Percentiles rank a stretch among this genome's conserved stretches.
Conservation (phyloP, 2,797 vertebrate species). For the Sarcoramphus papa region DNA sequence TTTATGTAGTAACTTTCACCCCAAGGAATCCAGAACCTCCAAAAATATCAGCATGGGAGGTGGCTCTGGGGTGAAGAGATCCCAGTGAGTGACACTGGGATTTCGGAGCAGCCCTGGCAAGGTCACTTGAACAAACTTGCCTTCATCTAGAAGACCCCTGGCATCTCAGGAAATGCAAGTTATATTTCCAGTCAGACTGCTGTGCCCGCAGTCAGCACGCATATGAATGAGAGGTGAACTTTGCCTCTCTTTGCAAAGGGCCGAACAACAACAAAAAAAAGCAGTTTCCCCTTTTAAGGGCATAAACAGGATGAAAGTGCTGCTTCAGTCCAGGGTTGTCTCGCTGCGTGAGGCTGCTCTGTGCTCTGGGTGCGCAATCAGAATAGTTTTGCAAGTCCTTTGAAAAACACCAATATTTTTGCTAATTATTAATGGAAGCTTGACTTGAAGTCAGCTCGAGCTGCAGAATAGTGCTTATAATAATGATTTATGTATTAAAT, state of each 20-base stretch:
- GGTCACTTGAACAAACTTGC: background rate
- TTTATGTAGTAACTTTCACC: background rate
- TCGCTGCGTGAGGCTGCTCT: background rate
- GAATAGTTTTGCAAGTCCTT: background rate
- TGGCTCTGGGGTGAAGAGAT: background rate
- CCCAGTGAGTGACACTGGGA: background rate
- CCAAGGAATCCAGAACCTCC: background rate
- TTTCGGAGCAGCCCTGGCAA: background rate
- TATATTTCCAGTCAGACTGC: background rate
- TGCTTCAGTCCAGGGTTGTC: background rate
- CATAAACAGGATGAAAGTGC: conserved; percentile 37
- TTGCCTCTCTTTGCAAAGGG: conserved; percentile 17
- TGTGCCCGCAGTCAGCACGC: background rate
- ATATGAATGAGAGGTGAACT: conserved; percentile 4
- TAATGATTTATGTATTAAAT: conserved; percentile 44
- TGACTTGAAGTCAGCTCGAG: background rate
- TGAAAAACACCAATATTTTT: background rate
- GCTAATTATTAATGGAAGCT: background rate
- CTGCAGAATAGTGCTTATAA: background rate
- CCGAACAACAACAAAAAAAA: background rate
- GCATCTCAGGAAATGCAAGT: background rate
- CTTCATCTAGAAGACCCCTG: background rate
- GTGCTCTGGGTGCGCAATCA: background rate
- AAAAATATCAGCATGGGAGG: background rate
- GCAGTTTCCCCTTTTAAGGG: conserved; percentile 39